A percentile compares a stretch with the other conserved stretches of the same genome.
These are phyloP conservation scores for Drosophila gunungcola DNA, from an alignment of 1,140 invertebrate species.

Conservation along the genomic window DNA sequence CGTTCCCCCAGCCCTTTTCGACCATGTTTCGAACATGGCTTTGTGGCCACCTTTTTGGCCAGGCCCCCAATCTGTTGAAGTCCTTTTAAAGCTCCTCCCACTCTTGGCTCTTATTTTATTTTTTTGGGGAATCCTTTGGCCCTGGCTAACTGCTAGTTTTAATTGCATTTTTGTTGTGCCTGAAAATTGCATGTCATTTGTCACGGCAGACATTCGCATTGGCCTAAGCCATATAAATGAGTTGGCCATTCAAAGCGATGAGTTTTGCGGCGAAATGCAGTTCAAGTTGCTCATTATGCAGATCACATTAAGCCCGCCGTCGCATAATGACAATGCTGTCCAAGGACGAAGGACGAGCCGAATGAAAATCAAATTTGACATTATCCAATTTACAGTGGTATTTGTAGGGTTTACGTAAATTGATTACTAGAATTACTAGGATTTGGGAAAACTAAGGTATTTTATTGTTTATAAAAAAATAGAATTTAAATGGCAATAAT, in stretches of 20 bases:
- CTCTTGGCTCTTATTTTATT: slow-evolving; percentile 11
- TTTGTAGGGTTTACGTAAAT: not conserved
- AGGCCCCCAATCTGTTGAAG: slow-evolving; percentile 28
- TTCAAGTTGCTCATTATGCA: slow-evolving; percentile 37
- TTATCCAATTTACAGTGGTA: not conserved
- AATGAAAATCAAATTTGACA: slow-evolving; percentile 6
- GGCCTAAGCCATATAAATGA: slow-evolving; percentile 78
- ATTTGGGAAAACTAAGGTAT: not conserved
- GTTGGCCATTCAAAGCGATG: slow-evolving; percentile 31
- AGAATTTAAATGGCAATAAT: no score
- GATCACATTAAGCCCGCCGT: slow-evolving; percentile 26
- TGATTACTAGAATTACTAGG: not conserved
- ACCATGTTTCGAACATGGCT: slow-evolving; percentile 43
- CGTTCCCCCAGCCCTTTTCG: not conserved
- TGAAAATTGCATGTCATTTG: slow-evolving; percentile 79
- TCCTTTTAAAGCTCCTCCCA: slow-evolving; percentile 44
- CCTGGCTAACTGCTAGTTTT: slow-evolving; percentile 55
- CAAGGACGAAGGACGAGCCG: not conserved
- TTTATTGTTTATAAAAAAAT: no score
- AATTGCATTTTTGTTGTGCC: slow-evolving; percentile 76
- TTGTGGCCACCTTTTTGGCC: slow-evolving; percentile 55
- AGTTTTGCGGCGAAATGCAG: slow-evolving; percentile 27
- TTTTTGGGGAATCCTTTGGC: slow-evolving; percentile 20
- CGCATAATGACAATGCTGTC: not conserved
- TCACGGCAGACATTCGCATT: slow-evolving; percentile 66